Conservation (phyloP, 2,113 vertebrate species). For the Columbina picui region DNA sequence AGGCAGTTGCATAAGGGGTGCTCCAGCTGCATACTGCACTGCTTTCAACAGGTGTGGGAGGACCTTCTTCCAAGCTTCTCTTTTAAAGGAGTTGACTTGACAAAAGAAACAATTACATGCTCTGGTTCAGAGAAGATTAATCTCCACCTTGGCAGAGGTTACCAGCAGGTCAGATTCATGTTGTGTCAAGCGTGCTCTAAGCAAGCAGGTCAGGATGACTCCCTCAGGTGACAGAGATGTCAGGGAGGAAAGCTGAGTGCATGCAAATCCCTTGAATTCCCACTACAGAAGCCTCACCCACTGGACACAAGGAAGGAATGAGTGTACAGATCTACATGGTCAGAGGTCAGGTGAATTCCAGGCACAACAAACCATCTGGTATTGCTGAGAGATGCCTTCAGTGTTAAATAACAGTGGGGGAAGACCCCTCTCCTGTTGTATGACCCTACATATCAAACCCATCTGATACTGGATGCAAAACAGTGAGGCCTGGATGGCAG, state of each 20-base stretch:
- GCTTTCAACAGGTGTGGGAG: background rate
- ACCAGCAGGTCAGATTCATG: background rate
- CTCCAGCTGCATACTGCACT: background rate
- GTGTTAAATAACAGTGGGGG: background rate
- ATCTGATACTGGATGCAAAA: background rate
- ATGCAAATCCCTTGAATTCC: background rate
- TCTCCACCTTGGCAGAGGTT: background rate
- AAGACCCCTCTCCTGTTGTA: background rate
- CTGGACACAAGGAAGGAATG: background rate
- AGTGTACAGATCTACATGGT: background rate
- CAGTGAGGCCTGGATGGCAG: background rate
- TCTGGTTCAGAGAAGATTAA: background rate
- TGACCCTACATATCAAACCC: accelerated
- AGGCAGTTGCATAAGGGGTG: background rate
- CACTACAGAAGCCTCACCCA: background rate
- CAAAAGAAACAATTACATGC: background rate
- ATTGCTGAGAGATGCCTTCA: background rate
- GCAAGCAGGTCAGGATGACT: background rate
- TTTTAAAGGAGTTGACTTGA: background rate
- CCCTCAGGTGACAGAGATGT: background rate
- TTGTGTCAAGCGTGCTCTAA: background rate
- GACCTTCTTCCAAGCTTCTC: background rate
- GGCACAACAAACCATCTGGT: background rate
- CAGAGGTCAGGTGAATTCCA: background rate
- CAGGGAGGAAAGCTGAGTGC: background rate